Base-by-base conservation (phyloP, 2,113 vertebrate species). In the Saimiri boliviensis region DNA sequence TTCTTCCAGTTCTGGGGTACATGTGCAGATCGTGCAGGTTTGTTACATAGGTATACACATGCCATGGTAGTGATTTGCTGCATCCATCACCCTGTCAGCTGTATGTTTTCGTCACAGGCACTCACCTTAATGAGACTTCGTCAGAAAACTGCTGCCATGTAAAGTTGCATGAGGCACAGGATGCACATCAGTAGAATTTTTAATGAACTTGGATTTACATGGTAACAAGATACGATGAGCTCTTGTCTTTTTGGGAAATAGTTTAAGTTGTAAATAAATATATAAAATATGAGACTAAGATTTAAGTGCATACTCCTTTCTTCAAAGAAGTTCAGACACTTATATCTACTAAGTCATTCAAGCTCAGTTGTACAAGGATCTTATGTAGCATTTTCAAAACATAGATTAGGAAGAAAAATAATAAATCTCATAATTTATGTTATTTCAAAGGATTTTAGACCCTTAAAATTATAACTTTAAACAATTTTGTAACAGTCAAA, bases 91-190 rank as follows among this genome's bases (percentile, higher is more conserved):
- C 49, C 49, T 0, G 9, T 88, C 60, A 68, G 0, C 11, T 86
- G 25, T 32, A 17, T 90, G 35, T 97, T 47, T 45, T 95, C 17
- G 77, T 5, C 58, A 7, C n/a, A 99, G 99, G 99, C 97, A 98
- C 99, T 85, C 99, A 99, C 73, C 98, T 98, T 90, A 99, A 99
- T 35, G 99, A 98, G 96, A 98, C 99, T 19, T 98, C 98, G 16
- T 95, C 99, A 98, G 99, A 99, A 97, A 99, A 99, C 95, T 99
- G 99, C 98, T 99, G 40, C 99, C 99, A 23, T 99, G 99, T 95
- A 99, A 99, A 95, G 99, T 99, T 21, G 99, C 99, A 0, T 99
- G 99, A 2, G 98, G 99, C 88, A 99, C 99, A 0, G 99, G 99
- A 16, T 98, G 99, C 60, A 99, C 99, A 1, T 99, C 99, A 13